phyloP scores from a whole-genome alignment of 1,140 invertebrate genomes.

The Cheumatopsyche charites region DNA sequence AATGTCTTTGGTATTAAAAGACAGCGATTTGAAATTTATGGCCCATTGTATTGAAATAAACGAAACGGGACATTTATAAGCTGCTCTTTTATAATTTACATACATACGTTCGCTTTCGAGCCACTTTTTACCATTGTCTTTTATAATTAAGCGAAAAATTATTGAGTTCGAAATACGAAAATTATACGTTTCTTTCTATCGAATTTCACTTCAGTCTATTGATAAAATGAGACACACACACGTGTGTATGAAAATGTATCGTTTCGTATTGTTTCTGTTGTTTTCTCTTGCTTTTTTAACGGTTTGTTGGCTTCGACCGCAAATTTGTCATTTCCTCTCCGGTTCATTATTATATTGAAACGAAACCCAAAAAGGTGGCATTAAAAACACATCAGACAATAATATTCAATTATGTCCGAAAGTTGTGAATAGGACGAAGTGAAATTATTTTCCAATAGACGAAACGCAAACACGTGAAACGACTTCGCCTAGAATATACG shows the following conservation, averaged over 20 bases:
- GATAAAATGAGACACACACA: not conserved
- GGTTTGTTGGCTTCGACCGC: conserved; percentile 26
- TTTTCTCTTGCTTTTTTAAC: not conserved
- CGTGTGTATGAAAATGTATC: not conserved
- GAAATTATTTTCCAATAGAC: conserved; percentile 14
- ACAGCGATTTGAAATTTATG: conserved; percentile 19
- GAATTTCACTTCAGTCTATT: too few species aligned
- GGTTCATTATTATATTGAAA: conserved; percentile 30
- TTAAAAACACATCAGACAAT: conserved; percentile 24
- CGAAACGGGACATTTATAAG: conserved; percentile 22
- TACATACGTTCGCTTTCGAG: not conserved
- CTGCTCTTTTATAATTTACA: conserved; percentile 3
- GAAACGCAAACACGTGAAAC: conserved; percentile 18
- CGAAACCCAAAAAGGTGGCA: conserved; percentile 23
- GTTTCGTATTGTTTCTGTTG: not conserved
- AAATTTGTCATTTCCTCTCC: conserved; percentile 32
- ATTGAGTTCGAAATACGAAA: too few species aligned
- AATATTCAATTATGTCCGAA: conserved; percentile 18
- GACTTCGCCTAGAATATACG: not conserved
- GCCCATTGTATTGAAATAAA: conserved; percentile 27
- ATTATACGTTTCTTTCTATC: too few species aligned
- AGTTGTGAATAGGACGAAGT: conserved; percentile 15
- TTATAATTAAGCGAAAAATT: too few species aligned
- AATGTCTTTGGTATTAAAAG: conserved; percentile 9
- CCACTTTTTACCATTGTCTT: not conserved